Evolutionary conservation across 2,888 invertebrate species (phyloP).

Genomic region (Nematopogon swammerdamellus): DNA sequence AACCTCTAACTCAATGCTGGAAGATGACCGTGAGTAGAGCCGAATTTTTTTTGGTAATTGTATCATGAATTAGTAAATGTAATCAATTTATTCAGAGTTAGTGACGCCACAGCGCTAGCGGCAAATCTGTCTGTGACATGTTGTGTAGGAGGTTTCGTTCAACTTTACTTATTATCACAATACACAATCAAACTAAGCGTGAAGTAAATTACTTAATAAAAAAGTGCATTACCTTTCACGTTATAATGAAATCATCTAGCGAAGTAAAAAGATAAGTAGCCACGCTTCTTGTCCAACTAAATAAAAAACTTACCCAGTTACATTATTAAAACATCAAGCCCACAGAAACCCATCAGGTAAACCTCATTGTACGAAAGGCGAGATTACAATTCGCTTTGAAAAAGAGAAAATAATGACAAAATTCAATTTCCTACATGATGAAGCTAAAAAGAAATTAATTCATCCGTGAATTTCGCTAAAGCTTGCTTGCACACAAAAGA

Average conservation of each 20-base stretch:
- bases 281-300: background rate
- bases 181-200: background rate
- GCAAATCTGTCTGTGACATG: no score
- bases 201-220: background rate
- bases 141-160: background rate
- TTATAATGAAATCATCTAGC: background rate
- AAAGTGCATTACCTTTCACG: background rate
- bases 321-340: background rate
- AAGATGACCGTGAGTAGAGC: no score
- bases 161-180: background rate
- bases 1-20: no score
- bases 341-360: background rate
- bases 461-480: constrained; percentile 31
- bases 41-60: no score
- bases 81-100: no score
- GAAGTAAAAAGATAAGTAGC: background rate
- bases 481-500: background rate
- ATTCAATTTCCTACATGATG: background rate
- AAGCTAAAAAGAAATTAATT: constrained; percentile 26
- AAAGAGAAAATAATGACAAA: background rate
- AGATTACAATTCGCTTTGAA: background rate
- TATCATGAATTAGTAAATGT: no score
- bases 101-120: no score
- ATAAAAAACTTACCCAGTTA: background rate
- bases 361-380: background rate